Percentiles rank a stretch among this genome's conserved stretches.
These are phyloP conservation scores for Leucopsar rothschildi DNA, from an alignment of 2,113 vertebrate species.

Conservation along the genomic window DNA sequence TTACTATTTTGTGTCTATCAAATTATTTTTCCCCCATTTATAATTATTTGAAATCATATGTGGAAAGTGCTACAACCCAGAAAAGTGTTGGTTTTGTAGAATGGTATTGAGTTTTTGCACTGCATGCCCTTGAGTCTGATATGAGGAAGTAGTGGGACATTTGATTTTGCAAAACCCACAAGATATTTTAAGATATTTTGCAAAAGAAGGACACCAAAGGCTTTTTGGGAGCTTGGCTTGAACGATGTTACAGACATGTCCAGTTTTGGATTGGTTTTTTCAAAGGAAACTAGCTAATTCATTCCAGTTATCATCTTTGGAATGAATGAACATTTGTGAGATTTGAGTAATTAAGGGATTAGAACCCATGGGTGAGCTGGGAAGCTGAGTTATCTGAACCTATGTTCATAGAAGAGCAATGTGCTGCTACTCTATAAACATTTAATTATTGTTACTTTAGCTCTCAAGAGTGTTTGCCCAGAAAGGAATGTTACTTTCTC, in stretches of 20 bases:
- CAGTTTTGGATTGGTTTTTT: neutral
- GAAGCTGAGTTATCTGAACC: neutral
- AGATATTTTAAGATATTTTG: neutral
- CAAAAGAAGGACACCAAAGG: neutral
- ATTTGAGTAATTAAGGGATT: neutral
- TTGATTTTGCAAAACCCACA: neutral
- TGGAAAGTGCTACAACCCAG: neutral
- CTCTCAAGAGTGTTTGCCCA: neutral
- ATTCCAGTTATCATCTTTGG: neutral
- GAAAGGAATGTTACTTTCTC: neutral
- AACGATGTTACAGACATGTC: accelerated
- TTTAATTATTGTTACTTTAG: neutral
- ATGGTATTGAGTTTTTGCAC: neutral
- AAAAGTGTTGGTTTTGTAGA: neutral
- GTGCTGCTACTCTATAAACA: neutral
- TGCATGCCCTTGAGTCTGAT: neutral
- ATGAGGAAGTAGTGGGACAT: neutral
- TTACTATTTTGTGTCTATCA: neutral
- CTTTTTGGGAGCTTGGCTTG: neutral
- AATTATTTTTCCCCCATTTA: accelerated
- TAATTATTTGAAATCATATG: neutral
- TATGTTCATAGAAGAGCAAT: neutral
- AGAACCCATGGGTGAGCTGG: neutral
- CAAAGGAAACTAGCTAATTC: neutral
- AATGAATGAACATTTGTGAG: neutral